Evolutionary conservation across 2,797 vertebrate species (phyloP), one percentile per base, ranked within the genome.

Genomic region (Tympanoctomys barrerae): DNA sequence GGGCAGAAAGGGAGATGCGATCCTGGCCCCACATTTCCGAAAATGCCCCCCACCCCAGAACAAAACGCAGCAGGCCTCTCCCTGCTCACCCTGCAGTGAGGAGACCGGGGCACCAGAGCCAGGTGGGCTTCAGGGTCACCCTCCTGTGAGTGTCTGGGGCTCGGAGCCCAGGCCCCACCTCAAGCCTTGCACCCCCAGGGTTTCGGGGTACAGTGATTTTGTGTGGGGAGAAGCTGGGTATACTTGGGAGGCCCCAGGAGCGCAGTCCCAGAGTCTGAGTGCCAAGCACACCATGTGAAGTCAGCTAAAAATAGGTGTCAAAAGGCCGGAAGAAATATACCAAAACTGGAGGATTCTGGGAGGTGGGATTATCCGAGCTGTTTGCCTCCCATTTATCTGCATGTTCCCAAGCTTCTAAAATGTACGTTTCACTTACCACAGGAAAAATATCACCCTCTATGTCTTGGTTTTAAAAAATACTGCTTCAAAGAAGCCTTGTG

Each of bases 391-490:
- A 22, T 49, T 68, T 94, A 73, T 91, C 77, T 91, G 31, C 79
- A 42, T 91, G 87, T 75, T 9, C 22, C 81, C 73, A 54, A 64
- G 78, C 39, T 82, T 94, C 87, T 87, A 57, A 96, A 90, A 83
- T 83, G 49, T 28, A 9, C 73, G 39, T 91, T 57, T 96, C 68
- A 61, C 52, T 73, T 64, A 24, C n/a, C 36, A 79, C 73, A 82
- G 87, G 87, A 96, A 97, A 94, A 94, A 96, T 78, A 91, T 11
- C 61, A 7, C 57, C 78, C 8, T 96, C 84, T 96, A 1, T 36
- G 18, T 81, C 90, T 87, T 57, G 83, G 46, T 88, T 94, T 0
- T 7, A 73, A 75, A 33, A 66, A 89, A 52, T 3, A 73, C 39
- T 33, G 64, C 57, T 33, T 78, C 64, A 52, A 80, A 91, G 84